Evolutionary conservation across 2,113 vertebrate species (phyloP).

Genomic region (Lagenorhynchus albirostris): DNA sequence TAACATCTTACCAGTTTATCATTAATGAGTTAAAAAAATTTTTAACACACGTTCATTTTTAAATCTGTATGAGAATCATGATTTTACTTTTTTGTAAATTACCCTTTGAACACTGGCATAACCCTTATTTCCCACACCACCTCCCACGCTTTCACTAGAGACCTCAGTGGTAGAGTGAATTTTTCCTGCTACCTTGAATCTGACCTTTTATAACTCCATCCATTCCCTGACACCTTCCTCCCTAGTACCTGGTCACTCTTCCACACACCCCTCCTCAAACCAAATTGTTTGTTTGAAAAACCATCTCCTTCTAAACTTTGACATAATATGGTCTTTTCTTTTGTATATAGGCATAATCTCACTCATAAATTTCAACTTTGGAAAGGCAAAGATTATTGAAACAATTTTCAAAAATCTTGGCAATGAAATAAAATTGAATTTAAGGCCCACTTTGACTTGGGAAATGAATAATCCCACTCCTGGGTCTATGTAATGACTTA

Average conservation of each 20-base stretch:
- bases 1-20: background rate
- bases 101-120: background rate
- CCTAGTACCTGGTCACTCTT: background rate
- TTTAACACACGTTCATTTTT: background rate
- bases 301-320: background rate
- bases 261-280: background rate
- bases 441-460: background rate
- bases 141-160: background rate
- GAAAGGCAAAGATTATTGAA: background rate
- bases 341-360: background rate
- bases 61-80: background rate
- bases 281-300: background rate
- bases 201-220: background rate
- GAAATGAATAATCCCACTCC: background rate
- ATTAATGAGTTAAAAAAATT: background rate
- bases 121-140: background rate
- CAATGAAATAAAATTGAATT: background rate
- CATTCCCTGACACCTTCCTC: background rate
- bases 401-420: background rate
- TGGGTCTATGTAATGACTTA: background rate
- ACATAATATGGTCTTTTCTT: background rate
- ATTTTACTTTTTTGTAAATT: background rate
- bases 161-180: background rate
- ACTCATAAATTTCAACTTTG: background rate
- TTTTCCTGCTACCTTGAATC: background rate